A percentile compares a stretch with the other conserved stretches of the same genome.
These are phyloP conservation scores for Omphaloscelis lunosa DNA, from an alignment of 2,888 invertebrate genomes.

Conservation along the genomic window DNA sequence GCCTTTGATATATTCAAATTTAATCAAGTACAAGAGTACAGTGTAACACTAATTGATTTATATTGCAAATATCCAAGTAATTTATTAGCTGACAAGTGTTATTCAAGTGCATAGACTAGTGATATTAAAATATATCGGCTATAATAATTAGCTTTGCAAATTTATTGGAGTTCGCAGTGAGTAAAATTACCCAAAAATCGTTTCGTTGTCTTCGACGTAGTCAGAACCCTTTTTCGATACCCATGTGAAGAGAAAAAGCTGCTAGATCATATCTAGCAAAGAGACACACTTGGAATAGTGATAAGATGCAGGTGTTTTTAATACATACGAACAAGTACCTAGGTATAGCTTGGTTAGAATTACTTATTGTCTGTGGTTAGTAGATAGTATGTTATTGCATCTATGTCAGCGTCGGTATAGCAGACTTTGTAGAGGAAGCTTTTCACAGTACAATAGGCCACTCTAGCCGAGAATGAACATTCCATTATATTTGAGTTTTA, in stretches of 20 bases:
- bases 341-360: background rate
- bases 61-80: constrained; percentile 15
- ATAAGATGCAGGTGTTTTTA: background rate
- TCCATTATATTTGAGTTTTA: constrained; percentile 57
- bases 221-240: background rate
- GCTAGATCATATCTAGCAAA: background rate
- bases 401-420: constrained; percentile 44
- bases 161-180: background rate
- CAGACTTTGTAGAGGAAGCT: constrained; percentile 63
- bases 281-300: background rate
- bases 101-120: background rate
- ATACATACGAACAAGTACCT: background rate
- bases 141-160: background rate
- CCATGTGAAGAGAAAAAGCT: background rate
- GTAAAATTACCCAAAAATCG: background rate
- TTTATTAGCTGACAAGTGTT: background rate
- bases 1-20: constrained; percentile 37
- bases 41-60: constrained; percentile 18
- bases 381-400: constrained; percentile 30
- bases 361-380: constrained; percentile 29
- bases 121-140: background rate
- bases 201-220: background rate
- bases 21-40: constrained; percentile 10
- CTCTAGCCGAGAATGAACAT: constrained; percentile 72
- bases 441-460: constrained; percentile 80